A percentile compares a stretch with the other conserved stretches of the same genome.
These are phyloP conservation scores for Chloroceryle inda DNA, from an alignment of 2,797 vertebrate species.

Conservation along the genomic window DNA sequence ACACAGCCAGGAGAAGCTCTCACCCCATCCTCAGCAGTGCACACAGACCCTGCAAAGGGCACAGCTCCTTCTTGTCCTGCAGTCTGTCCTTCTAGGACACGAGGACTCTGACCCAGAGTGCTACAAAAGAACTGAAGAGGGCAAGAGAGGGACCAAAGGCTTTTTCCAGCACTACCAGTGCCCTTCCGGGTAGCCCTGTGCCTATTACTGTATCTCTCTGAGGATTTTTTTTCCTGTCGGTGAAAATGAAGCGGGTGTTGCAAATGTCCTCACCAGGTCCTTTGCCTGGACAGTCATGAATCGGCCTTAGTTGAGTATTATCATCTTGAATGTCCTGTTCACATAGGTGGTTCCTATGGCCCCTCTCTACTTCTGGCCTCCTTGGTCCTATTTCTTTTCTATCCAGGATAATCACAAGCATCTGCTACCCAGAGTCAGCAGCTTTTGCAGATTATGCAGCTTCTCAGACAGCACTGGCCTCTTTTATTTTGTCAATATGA, in stretches of 20 bases:
- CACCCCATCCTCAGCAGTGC: neutral
- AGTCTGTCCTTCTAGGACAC: neutral
- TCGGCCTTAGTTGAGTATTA: neutral
- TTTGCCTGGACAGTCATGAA: neutral
- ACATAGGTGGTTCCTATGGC: neutral
- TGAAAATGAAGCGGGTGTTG: neutral
- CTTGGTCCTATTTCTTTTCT: neutral
- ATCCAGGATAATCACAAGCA: neutral
- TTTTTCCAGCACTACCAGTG: neutral
- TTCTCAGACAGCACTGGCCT: constrained; percentile 13
- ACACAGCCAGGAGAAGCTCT: neutral
- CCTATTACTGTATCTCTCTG: neutral
- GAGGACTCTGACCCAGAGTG: neutral
- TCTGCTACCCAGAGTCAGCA: neutral
- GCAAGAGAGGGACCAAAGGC: neutral
- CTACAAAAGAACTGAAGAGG: neutral
- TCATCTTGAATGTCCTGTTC: neutral
- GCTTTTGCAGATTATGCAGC: constrained; percentile 21
- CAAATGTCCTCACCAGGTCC: neutral
- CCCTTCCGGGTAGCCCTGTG: neutral
- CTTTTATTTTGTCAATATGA: constrained; percentile 37
- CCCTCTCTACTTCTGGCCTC: neutral
- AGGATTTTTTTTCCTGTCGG: neutral
- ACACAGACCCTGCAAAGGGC: neutral
- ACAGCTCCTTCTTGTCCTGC: neutral